phyloP scores from a whole-genome alignment of 2,113 vertebrate genomes.

The Notarius lentiginosus region DNA sequence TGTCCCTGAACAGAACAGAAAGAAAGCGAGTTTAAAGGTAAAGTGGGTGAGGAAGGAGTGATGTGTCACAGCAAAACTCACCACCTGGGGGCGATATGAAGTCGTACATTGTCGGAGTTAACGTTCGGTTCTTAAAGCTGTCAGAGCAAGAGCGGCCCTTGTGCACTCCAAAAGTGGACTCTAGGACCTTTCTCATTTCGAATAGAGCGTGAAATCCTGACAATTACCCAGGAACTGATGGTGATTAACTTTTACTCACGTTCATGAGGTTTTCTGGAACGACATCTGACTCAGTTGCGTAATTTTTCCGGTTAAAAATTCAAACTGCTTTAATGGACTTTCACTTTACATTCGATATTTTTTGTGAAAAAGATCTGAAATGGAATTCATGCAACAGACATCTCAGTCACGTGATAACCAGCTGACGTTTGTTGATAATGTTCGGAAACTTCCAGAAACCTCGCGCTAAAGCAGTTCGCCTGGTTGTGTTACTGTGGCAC shows the following conservation, averaged over 20 bases:
- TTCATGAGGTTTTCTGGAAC: background rate
- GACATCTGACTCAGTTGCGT: background rate
- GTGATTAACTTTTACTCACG: background rate
- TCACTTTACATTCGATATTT: background rate
- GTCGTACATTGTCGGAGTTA: constrained; percentile 94
- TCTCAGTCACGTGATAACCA: background rate
- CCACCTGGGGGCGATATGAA: constrained; percentile 95
- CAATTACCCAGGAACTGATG: background rate
- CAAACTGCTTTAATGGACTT: background rate
- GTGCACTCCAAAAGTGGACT: background rate
- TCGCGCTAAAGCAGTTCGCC: background rate
- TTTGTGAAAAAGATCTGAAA: no score
- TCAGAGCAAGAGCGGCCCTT: background rate
- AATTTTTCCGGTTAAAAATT: no score
- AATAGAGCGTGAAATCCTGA: background rate
- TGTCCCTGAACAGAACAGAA: constrained; percentile 87
- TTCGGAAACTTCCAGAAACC: background rate
- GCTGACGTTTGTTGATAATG: background rate
- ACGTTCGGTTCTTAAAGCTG: constrained; percentile 82
- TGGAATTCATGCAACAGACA: no score
- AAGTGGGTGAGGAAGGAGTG: constrained; percentile 97
- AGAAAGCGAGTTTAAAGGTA: constrained; percentile 95
- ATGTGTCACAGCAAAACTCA: constrained; percentile 97
- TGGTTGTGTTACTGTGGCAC: no score
- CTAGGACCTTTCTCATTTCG: background rate